These are phyloP conservation scores for Silurus meridionalis DNA, from an alignment of 2,113 vertebrate genomes.

Conservation along the genomic window DNA sequence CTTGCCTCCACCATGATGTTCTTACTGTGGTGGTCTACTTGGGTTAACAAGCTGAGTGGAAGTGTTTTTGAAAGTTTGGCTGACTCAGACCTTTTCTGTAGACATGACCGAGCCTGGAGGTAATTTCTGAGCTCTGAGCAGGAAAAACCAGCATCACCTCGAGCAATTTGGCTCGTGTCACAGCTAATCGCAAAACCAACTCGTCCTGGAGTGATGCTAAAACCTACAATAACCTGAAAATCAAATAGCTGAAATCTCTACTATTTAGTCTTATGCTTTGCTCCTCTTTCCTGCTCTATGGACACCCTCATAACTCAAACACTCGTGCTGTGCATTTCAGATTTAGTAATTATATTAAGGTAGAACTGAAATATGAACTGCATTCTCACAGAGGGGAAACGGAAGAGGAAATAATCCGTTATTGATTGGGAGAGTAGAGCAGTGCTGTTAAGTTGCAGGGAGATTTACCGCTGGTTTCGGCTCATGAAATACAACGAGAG, in stretches of 20 bases:
- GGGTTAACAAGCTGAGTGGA: not conserved
- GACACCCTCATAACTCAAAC: constrained; percentile 34
- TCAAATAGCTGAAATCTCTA: not conserved
- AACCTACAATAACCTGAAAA: constrained; percentile 16
- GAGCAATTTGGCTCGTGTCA: not conserved
- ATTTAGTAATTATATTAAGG: constrained; percentile 40
- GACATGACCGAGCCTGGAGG: not conserved
- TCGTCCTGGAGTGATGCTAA: not conserved
- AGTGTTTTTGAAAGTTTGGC: not conserved
- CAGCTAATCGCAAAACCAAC: constrained; percentile 2
- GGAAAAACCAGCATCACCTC: constrained; percentile 7
- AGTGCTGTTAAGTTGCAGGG: constrained; percentile 8
- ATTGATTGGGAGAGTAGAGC: constrained; percentile 48
- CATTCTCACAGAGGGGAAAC: constrained; percentile 33
- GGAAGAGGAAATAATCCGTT: constrained; percentile 32
- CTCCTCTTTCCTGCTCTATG: not conserved
- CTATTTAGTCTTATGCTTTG: constrained; percentile 8
- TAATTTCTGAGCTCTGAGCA: not conserved
- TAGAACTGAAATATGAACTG: constrained; percentile 29
- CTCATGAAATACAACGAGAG: constrained; percentile 42
- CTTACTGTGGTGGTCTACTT: not conserved
- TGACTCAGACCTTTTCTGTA: not conserved
- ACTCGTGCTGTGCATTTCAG: constrained; percentile 20
- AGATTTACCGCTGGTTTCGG: constrained; percentile 46
- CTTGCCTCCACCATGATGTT: not conserved